Evolutionary conservation across 2,113 vertebrate genomes (phyloP), one percentile per base, ranked within the genome.

Genomic region (Dasyurus viverrinus): DNA sequence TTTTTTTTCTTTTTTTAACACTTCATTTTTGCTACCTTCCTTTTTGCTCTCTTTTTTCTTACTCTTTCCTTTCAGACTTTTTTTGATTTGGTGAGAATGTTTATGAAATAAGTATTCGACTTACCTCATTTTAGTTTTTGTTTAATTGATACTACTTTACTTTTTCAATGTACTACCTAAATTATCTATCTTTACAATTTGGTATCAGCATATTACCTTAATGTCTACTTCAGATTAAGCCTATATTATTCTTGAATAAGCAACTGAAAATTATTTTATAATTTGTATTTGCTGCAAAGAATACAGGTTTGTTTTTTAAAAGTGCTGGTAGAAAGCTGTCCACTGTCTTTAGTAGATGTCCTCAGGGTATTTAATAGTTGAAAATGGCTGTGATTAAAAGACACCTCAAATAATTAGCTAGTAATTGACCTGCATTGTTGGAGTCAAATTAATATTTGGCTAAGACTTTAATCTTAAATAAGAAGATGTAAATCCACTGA

Each of bases 351-450:
- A 36, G 30, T 47, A 22, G 7, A 91, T 42, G 55, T 5, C 36
- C 36, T 76, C 36, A n/a, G 36, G 68, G 36, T 8, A 91, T 52
- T 53, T 30, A 92, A 16, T 0, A 93, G 1, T 53, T 95, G 89
- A 48, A 2, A 16, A 26, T 60, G 19, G 1, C 16, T 89, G 7
- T 3, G 19, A 60, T 27, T 93, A 24, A 55, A 47, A 47, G 47
- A 8, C 0, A 30, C 46, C 27, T 54, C 10, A 2, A 94, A 16
- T 90, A 95, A 92, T 53, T 92, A 93, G 24, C 30, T 92, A 47
- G 95, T 97, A 95, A 30, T 90, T 93, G n/a, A 55, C 46, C 54
- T 92, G 25, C n/a, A 90, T 94, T 94, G 92, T 76, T 93, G 57
- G 84, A 95, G 30, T 30, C 24, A 89, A 50, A 76, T 54, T 92